These are phyloP conservation scores for Paraescarpia echinospica DNA, from an alignment of 1,140 invertebrate species.

Conservation along the genomic window DNA sequence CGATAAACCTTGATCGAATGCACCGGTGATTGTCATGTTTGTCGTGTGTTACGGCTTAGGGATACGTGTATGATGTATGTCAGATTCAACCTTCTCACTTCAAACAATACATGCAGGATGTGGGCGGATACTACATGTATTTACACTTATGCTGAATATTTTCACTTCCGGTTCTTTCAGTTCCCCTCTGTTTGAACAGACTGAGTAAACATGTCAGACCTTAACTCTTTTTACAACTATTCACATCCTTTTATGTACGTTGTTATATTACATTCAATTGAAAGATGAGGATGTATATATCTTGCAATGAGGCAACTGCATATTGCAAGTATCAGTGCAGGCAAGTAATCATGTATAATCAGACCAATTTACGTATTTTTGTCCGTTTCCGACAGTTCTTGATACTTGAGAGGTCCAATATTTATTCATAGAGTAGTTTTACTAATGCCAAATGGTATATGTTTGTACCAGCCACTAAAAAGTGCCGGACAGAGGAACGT, in stretches of 20 bases:
- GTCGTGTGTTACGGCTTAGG: neutral
- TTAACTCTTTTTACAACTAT: neutral
- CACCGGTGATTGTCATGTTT: neutral
- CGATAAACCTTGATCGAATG: neutral
- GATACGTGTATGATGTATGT: neutral
- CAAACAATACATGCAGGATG: neutral
- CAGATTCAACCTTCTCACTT: neutral
- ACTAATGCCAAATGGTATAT: neutral
- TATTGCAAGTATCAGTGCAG: neutral
- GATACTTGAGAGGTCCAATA: neutral
- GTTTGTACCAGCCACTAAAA: neutral
- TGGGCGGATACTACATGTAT: neutral
- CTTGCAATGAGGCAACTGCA: neutral
- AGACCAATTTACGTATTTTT: neutral
- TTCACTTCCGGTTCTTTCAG: neutral
- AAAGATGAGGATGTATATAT: too few species aligned
- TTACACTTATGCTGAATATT: neutral
- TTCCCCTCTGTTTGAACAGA: neutral
- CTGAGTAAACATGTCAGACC: neutral
- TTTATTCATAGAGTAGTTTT: neutral
- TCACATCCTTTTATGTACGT: neutral
- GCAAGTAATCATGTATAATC: neutral
- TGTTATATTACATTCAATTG: too few species aligned
- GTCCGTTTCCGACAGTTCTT: neutral
- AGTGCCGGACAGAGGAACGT: neutral